Evolutionary conservation across 2,113 vertebrate species (phyloP).

Genomic region (Pitta sordida): DNA sequence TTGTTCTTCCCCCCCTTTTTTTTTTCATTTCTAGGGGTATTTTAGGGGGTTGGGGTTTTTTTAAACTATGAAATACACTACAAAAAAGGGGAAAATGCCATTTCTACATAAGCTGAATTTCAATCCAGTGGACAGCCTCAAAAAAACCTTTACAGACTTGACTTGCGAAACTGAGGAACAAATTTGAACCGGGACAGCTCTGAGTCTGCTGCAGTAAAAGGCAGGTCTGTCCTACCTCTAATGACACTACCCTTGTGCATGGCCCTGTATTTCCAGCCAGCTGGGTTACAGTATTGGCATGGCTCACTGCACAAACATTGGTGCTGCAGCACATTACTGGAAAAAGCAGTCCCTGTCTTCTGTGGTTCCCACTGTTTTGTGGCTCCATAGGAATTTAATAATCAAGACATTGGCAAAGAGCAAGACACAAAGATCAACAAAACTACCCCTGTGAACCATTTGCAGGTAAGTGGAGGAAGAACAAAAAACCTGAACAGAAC

Average conservation of each 20-base stretch:
- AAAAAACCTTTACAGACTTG: neutral
- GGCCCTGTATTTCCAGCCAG: neutral
- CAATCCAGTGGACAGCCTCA: neutral
- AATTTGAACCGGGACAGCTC: neutral
- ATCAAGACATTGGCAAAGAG: neutral
- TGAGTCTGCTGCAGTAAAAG: neutral
- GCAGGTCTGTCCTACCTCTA: neutral
- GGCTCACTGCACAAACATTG: neutral
- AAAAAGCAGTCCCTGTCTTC: neutral
- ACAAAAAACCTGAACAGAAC: neutral
- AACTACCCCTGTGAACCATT: neutral
- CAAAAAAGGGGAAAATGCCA: neutral
- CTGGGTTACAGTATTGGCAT: neutral
- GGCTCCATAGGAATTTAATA: neutral
- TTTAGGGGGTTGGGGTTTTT: neutral
- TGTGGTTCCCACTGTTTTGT: neutral
- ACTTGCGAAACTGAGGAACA: neutral
- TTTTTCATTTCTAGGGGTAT: neutral
- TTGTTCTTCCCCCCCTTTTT: neutral
- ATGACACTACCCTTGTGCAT: neutral
- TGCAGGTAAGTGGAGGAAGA: neutral
- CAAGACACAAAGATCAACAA: neutral
- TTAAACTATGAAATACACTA: neutral
- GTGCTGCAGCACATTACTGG: neutral
- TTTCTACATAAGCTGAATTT: neutral